Percentiles rank a stretch among this genome's conserved stretches.
Conservation (phyloP, 2,888 invertebrate species). For the Cerastis rubricosa region DNA sequence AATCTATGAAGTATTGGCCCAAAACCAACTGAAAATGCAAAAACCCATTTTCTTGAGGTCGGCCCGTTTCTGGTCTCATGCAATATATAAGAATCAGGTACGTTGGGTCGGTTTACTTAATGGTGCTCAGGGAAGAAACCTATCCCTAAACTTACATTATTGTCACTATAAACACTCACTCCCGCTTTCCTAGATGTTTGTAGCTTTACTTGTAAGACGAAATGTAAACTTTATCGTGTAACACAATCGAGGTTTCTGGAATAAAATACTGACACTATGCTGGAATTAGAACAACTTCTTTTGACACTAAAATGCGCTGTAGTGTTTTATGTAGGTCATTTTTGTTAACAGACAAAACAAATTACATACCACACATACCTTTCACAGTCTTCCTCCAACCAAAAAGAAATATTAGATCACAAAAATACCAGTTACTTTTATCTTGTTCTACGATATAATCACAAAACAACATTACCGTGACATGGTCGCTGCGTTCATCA, state of each 20-base stretch:
- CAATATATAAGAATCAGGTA: constrained; percentile 39
- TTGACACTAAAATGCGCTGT: not conserved
- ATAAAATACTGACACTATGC: not conserved
- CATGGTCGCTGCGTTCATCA: constrained; percentile 55
- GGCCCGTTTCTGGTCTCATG: constrained; percentile 11
- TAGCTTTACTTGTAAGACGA: constrained; percentile 37
- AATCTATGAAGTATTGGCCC: constrained; percentile 24
- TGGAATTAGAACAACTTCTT: not conserved
- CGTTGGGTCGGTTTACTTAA: constrained; percentile 35
- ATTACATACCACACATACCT: constrained; percentile 8
- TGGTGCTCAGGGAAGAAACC: constrained; percentile 40
- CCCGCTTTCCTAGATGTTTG: constrained; percentile 12
- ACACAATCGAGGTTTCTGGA: not conserved
- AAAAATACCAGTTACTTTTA: constrained; percentile 42
- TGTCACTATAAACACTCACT: constrained; percentile 55
- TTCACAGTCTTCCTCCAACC: constrained; percentile 27
- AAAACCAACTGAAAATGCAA: constrained; percentile 18
- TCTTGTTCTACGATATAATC: constrained; percentile 56
- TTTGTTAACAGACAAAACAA: not conserved
- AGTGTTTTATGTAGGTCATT: not conserved
- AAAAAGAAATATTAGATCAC: constrained; percentile 52
- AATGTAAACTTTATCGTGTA: no score
- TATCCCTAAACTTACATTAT: constrained; percentile 46
- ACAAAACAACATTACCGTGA: constrained; percentile 59
- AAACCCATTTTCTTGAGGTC: constrained; percentile 22